Conservation (phyloP, 2,888 invertebrate genomes). For the Cheilosia scutellata region DNA sequence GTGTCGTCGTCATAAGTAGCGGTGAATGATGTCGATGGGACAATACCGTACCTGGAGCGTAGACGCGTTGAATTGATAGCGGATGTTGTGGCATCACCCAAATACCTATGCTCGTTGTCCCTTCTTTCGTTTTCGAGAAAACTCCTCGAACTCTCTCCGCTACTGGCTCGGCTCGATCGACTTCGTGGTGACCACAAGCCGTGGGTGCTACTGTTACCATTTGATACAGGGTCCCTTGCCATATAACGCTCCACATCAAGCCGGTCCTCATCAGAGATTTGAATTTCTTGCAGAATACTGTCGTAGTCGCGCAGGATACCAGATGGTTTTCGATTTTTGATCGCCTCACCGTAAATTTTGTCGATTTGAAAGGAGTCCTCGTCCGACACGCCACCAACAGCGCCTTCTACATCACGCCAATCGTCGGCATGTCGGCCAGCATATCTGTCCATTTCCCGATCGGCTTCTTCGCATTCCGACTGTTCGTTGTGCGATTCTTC, state of each 20-base stretch:
- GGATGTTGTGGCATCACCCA: conserved; percentile 80
- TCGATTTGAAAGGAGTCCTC: conserved; percentile 82
- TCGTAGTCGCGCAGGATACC: conserved; percentile 82
- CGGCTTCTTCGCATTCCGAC: conserved; percentile 83
- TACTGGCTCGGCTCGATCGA: conserved; percentile 61
- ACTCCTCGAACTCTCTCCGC: conserved; percentile 77
- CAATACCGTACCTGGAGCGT: conserved; percentile 82
- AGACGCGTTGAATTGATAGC: conserved; percentile 81
- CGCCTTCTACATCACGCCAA: conserved; percentile 81
- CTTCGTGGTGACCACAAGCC: conserved; percentile 53
- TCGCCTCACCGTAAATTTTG: conserved; percentile 83
- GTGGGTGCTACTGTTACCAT: conserved; percentile 5
- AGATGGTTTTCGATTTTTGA: conserved; percentile 82
- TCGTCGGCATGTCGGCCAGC: conserved; percentile 81
- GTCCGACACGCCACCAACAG: conserved; percentile 80
- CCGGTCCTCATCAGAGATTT: conserved; percentile 76
- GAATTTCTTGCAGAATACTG: conserved; percentile 80
- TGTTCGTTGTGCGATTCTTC: conserved; percentile 83
- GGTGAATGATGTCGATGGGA: conserved; percentile 79
- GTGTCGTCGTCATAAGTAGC: conserved; percentile 77
- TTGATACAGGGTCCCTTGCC: background rate
- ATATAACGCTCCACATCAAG: conserved; percentile 57
- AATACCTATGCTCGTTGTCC: conserved; percentile 80
- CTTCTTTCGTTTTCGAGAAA: conserved; percentile 79
- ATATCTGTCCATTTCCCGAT: conserved; percentile 81